Conservation (phyloP, 2,113 vertebrate genomes). For the Cygnus atratus region DNA sequence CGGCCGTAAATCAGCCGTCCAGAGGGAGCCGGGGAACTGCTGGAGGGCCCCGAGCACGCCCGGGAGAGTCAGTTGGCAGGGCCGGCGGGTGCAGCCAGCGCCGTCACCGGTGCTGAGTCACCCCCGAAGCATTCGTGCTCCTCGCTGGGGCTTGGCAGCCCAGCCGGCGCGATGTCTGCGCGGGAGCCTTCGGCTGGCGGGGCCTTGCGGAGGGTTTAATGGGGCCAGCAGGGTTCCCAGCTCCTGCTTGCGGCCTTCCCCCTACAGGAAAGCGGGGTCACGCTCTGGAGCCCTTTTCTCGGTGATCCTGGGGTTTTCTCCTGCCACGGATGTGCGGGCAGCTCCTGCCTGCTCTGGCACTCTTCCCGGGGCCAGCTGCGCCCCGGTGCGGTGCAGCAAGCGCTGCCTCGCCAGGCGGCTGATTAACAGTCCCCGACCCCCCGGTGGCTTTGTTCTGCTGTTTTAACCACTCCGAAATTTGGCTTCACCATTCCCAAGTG, state of each 20-base stretch:
- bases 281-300: neutral
- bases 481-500: neutral
- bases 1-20: neutral
- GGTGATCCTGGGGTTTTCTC: neutral
- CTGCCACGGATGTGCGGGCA: neutral
- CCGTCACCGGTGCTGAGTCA: neutral
- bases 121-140: neutral
- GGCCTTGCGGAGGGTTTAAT: neutral
- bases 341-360: neutral
- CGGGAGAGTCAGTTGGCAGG: neutral
- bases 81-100: neutral
- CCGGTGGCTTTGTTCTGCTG: neutral
- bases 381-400: neutral
- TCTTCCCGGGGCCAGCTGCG: neutral
- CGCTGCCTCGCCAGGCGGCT: fast-evolving
- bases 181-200: neutral
- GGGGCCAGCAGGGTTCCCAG: neutral
- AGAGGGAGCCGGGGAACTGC: neutral
- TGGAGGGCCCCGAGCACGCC: neutral
- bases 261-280: neutral
- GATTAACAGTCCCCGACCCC: neutral
- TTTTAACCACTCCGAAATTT: neutral
- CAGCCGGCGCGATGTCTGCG: neutral
- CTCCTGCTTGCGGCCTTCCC: neutral
- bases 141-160: neutral